Percentiles rank a stretch among this genome's conserved stretches.
Conservation (phyloP, 1,140 invertebrate genomes). For the Eurosta solidaginis region DNA sequence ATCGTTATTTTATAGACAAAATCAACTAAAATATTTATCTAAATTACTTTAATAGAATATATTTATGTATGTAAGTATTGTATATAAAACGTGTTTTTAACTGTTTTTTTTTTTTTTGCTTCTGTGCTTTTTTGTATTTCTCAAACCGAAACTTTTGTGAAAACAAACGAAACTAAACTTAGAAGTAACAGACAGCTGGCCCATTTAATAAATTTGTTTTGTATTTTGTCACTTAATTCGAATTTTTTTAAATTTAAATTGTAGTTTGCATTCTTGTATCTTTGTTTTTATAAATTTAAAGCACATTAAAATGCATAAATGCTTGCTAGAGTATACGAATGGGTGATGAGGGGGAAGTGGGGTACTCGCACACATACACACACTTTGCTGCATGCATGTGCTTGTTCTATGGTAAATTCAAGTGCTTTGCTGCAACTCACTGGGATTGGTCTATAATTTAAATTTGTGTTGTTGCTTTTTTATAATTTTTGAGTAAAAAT, state of each 20-base stretch:
- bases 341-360: not conserved
- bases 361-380: not conserved
- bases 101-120: not conserved
- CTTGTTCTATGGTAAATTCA: not conserved
- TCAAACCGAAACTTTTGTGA: not conserved
- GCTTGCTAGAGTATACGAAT: not conserved
- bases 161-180: not conserved
- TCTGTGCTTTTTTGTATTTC: not conserved
- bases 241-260: not conserved
- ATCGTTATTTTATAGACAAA: slow-evolving; percentile 35
- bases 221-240: not conserved
- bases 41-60: slow-evolving; percentile 55
- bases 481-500: too few species aligned
- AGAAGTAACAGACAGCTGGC: not conserved
- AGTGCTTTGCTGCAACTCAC: not conserved
- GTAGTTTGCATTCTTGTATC: not conserved
- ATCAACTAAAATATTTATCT: slow-evolving; percentile 60
- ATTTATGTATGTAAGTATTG: not conserved
- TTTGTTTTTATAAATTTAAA: slow-evolving; percentile 44
- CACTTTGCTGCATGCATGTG: not conserved
- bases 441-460: not conserved
- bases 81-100: not conserved
- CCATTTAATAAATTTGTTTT: not conserved
- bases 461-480: not conserved
- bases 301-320: slow-evolving; percentile 43